Percentiles rank a stretch among this genome's conserved stretches.
These are phyloP conservation scores for Corvus moneduloides DNA, from an alignment of 2,113 vertebrate genomes.

Conservation along the genomic window DNA sequence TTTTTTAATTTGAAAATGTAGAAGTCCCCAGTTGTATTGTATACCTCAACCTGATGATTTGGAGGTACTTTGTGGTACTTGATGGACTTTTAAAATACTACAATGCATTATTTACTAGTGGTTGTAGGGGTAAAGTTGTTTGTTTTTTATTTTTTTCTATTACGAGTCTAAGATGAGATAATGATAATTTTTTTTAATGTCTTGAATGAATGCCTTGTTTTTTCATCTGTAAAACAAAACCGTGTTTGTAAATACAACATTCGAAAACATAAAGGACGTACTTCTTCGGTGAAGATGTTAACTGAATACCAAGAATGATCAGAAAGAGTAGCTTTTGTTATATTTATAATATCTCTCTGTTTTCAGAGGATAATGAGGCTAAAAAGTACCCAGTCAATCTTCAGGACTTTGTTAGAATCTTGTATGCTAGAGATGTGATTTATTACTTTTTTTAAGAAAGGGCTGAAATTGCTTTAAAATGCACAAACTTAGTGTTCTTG, in stretches of 20 bases:
- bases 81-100: conserved; percentile 18
- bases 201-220: conserved; percentile 86
- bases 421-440: not conserved
- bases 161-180: conserved; percentile 82
- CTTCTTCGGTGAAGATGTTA: conserved; percentile 81
- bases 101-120: conserved; percentile 40
- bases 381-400: conserved; percentile 62
- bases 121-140: conserved; percentile 21
- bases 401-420: conserved; percentile 50
- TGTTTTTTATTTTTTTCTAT: conserved; percentile 67
- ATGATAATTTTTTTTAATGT: conserved; percentile 77
- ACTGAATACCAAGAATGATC: conserved; percentile 81
- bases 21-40: not conserved
- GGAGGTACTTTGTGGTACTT: not conserved
- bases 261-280: conserved; percentile 81
- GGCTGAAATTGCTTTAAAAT: not conserved
- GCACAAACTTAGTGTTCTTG: not conserved
- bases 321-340: conserved; percentile 79
- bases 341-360: conserved; percentile 71
- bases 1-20: not conserved
- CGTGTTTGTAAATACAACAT: conserved; percentile 81
- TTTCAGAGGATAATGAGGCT: conserved; percentile 60
- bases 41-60: not conserved
- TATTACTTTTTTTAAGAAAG: not conserved
- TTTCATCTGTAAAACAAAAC: conserved; percentile 82